Percentiles rank a stretch among this genome's conserved stretches.
These are phyloP conservation scores for Perognathus longimembris DNA, from an alignment of 2,113 vertebrate genomes.

Conservation along the genomic window DNA sequence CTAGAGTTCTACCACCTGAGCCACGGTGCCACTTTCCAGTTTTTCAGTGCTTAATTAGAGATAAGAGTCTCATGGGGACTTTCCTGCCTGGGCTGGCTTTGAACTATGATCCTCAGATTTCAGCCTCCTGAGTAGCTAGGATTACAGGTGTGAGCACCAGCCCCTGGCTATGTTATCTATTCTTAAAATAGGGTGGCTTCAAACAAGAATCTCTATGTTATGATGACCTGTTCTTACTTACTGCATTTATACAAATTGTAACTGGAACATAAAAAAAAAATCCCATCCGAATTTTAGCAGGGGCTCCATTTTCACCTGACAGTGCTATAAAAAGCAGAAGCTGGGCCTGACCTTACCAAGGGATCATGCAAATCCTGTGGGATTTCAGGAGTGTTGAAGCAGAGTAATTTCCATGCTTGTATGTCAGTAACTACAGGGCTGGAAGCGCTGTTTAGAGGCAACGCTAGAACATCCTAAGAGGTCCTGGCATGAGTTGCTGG, in stretches of 20 bases:
- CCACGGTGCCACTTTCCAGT: too few relatives aligned
- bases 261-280: conserved; percentile 40
- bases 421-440: neutral
- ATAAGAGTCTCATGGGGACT: too few relatives aligned
- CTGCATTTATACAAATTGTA: neutral
- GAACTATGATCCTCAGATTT: too few relatives aligned
- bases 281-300: neutral
- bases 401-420: neutral
- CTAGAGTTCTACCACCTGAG: too few relatives aligned
- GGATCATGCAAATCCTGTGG: neutral
- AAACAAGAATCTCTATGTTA: neutral
- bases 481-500: neutral
- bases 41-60: too few relatives aligned
- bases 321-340: conserved; percentile 7
- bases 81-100: too few relatives aligned
- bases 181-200: neutral
- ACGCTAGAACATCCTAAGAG: neutral
- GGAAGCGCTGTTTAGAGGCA: neutral
- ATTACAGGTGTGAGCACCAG: too few relatives aligned
- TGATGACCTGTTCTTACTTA: neutral
- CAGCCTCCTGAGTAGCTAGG: too few relatives aligned
- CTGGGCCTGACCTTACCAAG: neutral
- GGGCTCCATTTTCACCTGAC: conserved; percentile 7
- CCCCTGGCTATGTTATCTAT: neutral
- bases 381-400: neutral